A percentile compares a stretch with the other conserved stretches of the same genome.
Evolutionary conservation across 2,888 invertebrate species (phyloP).

Genomic region (Fragum sueziense): DNA sequence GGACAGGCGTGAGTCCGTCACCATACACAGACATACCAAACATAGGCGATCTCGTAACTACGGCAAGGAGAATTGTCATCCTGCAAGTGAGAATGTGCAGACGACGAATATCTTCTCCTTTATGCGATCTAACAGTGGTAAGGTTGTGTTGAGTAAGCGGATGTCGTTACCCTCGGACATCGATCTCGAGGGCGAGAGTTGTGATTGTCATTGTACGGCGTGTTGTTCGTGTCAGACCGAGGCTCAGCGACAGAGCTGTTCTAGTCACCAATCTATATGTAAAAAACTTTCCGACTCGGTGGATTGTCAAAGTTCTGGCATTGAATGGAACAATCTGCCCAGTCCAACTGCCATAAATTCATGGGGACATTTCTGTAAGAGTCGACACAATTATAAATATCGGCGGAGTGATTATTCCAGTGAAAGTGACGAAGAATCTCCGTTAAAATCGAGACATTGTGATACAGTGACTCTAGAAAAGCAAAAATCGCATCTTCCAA

Average conservation of each 20-base stretch:
- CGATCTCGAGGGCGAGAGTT: conserved; percentile 45
- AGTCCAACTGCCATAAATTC: conserved; percentile 66
- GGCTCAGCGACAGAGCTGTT: conserved; percentile 29
- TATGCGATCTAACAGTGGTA: conserved; percentile 29
- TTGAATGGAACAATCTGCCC: conserved; percentile 40
- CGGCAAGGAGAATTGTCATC: conserved; percentile 44
- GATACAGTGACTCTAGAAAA: conserved; percentile 38
- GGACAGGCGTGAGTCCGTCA: background rate
- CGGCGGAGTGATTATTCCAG: conserved; percentile 76
- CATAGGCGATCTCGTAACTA: background rate
- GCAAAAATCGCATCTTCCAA: conserved; percentile 65
- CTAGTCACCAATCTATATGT: conserved; percentile 40
- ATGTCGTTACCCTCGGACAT: conserved; percentile 52
- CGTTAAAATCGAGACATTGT: conserved; percentile 28
- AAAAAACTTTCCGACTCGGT: conserved; percentile 53
- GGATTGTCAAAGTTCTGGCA: conserved; percentile 35
- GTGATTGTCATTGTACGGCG: conserved; percentile 60
- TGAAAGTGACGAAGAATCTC: conserved; percentile 74
- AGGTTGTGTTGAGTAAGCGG: conserved; percentile 49
- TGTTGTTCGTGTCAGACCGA: conserved; percentile 60
- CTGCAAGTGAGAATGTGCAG: conserved; percentile 35
- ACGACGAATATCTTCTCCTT: conserved; percentile 50
- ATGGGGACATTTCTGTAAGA: conserved; percentile 75
- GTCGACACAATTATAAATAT: conserved; percentile 72
- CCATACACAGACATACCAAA: background rate